phyloP scores from a whole-genome alignment of 2,113 vertebrate genomes.

The Stigmatopora nigra region DNA sequence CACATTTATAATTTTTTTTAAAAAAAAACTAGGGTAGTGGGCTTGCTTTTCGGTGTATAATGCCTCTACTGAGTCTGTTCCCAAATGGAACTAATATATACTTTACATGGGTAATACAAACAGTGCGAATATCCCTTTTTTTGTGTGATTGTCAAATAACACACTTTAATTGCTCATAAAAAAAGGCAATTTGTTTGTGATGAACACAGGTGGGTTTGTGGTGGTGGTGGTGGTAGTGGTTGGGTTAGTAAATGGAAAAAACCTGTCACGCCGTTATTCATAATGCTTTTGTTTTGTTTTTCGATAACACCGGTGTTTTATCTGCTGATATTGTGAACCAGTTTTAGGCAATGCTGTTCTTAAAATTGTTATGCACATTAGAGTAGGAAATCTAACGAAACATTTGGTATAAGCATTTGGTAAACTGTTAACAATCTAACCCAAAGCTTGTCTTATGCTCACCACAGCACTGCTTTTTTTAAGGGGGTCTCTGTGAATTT shows the following conservation, averaged over 20 bases:
- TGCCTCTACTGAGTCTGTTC: conserved; percentile 24
- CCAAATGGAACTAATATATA: conserved; percentile 43
- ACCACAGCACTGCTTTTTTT: conserved; percentile 19
- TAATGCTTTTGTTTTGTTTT: conserved; percentile 11
- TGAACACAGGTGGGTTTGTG: conserved; percentile 1
- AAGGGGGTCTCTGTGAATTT: conserved; percentile 2
- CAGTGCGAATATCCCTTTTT: neutral
- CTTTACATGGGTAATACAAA: conserved; percentile 31
- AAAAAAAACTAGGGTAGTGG: conserved; percentile 6
- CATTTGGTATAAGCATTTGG: neutral
- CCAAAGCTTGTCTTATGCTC: conserved; percentile 6
- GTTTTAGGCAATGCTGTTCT: conserved; percentile 53
- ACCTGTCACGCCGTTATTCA: conserved; percentile 7
- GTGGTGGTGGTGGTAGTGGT: conserved; percentile 1
- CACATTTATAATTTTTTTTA: too few species aligned
- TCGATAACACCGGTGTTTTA: conserved; percentile 36
- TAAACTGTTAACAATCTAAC: conserved; percentile 17
- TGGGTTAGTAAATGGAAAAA: conserved; percentile 6
- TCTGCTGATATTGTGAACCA: conserved; percentile 65
- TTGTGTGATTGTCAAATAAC: neutral
- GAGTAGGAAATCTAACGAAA: neutral
- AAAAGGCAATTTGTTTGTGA: conserved; percentile 7
- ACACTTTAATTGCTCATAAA: conserved; percentile 7
- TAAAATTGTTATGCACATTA: conserved; percentile 9
- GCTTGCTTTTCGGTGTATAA: conserved; percentile 11